Conservation (phyloP, 2,797 vertebrate species). For the Pangasius larnaudii region DNA sequence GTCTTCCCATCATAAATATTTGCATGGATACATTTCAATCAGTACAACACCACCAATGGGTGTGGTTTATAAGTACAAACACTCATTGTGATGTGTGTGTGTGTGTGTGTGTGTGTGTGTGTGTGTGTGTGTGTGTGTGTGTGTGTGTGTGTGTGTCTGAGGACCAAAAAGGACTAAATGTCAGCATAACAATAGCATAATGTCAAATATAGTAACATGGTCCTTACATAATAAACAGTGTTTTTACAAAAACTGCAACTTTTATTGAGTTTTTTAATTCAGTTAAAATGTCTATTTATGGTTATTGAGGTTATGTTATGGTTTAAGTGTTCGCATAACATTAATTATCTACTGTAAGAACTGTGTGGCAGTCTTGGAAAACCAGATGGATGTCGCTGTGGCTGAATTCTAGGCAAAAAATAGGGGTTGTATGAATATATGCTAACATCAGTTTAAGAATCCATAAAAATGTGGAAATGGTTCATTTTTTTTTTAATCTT, state of each 20-base stretch:
- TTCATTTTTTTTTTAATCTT: background rate
- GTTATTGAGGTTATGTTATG: background rate
- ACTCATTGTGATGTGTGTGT: background rate
- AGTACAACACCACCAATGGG: conserved; percentile 3
- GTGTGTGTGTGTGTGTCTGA: background rate
- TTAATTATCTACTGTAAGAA: background rate
- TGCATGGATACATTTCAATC: background rate
- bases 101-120: background rate
- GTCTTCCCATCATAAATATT: background rate
- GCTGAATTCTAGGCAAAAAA: background rate
- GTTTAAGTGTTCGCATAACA: background rate
- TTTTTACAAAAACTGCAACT: background rate
- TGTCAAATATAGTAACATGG: background rate
- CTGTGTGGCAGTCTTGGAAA: background rate
- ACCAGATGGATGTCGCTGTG: background rate
- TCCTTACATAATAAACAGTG: background rate
- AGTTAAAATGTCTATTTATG: background rate
- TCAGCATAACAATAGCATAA: background rate
- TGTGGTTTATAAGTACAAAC: conserved; percentile 24
- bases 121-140: background rate
- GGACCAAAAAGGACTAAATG: background rate
- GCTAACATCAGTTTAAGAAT: background rate
- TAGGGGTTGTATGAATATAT: background rate
- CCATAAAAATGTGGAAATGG: background rate
- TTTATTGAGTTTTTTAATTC: background rate